Conservation (phyloP, 2,797 vertebrate genomes). For the Coranthus polyacanthus region DNA sequence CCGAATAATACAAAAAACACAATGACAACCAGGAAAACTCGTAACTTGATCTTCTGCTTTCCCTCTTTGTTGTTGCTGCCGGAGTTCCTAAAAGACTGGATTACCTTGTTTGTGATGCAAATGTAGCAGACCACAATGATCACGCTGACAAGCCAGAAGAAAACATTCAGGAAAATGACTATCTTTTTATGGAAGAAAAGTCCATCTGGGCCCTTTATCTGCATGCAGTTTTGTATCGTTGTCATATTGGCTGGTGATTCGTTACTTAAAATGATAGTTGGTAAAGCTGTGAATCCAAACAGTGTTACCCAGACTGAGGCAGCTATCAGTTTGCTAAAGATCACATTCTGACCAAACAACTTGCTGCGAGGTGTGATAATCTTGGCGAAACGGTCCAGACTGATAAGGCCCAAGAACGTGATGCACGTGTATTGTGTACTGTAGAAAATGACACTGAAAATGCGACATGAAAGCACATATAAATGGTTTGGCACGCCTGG, state of each 20-base stretch:
- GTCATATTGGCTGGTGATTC: conserved; percentile 56
- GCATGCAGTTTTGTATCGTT: conserved; percentile 69
- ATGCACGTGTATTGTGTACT: conserved; percentile 90
- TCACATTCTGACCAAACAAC: conserved; percentile 85
- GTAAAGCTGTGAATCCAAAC: conserved; percentile 77
- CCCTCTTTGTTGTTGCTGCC: conserved; percentile 87
- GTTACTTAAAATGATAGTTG: conserved; percentile 87
- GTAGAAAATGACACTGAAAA: conserved; percentile 85
- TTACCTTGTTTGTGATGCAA: conserved; percentile 89
- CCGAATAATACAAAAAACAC: conserved; percentile 91
- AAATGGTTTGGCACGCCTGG: conserved; percentile 67
- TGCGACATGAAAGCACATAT: conserved; percentile 83
- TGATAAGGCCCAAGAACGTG: conserved; percentile 89
- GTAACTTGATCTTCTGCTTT: conserved; percentile 88
- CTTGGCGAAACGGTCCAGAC: conserved; percentile 92
- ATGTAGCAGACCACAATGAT: conserved; percentile 88
- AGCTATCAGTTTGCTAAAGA: conserved; percentile 85
- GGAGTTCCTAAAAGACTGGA: conserved; percentile 89
- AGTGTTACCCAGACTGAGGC: conserved; percentile 81
- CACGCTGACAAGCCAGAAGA: conserved; percentile 85
- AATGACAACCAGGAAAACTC: conserved; percentile 88
- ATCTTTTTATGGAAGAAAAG: conserved; percentile 75
- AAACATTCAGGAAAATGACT: conserved; percentile 77
- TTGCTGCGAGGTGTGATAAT: conserved; percentile 88
- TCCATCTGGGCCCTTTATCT: conserved; percentile 84